Evolutionary conservation across 2,797 vertebrate genomes (phyloP).

Genomic region (Serranus cabrilla): DNA sequence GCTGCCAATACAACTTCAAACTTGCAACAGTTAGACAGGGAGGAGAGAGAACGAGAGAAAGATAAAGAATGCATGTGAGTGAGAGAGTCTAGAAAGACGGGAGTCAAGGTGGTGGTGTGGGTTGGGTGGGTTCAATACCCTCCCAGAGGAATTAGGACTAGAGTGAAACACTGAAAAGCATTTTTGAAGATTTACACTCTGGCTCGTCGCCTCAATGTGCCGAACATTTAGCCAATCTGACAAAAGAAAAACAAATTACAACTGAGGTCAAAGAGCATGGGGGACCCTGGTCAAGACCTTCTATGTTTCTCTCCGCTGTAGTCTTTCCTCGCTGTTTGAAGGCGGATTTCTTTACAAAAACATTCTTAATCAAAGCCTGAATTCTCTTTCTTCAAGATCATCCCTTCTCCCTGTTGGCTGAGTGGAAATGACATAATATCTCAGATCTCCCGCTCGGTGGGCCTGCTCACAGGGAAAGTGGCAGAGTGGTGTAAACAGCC

Average conservation of each 20-base stretch:
- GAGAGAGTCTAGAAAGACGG: constrained; percentile 33
- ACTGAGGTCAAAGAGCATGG: constrained; percentile 72
- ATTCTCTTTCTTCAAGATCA: constrained; percentile 69
- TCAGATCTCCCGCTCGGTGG: constrained; percentile 67
- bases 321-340: constrained; percentile 82
- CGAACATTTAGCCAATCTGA: constrained; percentile 78
- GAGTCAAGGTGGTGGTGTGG: constrained; percentile 18
- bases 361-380: constrained; percentile 86
- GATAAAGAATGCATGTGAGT: constrained; percentile 48
- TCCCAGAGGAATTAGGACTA: constrained; percentile 67
- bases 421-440: constrained; percentile 81
- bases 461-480: constrained; percentile 70
- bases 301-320: constrained; percentile 71
- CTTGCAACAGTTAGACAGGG: constrained; percentile 22
- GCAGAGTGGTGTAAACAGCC: constrained; percentile 70
- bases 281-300: constrained; percentile 76
- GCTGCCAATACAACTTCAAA: constrained; percentile 67
- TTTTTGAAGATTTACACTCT: constrained; percentile 81
- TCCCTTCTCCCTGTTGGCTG: constrained; percentile 54
- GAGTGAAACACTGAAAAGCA: constrained; percentile 62
- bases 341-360: constrained; percentile 87
- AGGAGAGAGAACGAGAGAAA: constrained; percentile 50
- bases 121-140: constrained; percentile 34
- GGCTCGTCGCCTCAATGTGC: constrained; percentile 69
- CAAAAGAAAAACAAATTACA: constrained; percentile 84